These are phyloP conservation scores for Paramormyrops hopkinsi DNA, from an alignment of 2,797 vertebrate species.

Conservation along the genomic window DNA sequence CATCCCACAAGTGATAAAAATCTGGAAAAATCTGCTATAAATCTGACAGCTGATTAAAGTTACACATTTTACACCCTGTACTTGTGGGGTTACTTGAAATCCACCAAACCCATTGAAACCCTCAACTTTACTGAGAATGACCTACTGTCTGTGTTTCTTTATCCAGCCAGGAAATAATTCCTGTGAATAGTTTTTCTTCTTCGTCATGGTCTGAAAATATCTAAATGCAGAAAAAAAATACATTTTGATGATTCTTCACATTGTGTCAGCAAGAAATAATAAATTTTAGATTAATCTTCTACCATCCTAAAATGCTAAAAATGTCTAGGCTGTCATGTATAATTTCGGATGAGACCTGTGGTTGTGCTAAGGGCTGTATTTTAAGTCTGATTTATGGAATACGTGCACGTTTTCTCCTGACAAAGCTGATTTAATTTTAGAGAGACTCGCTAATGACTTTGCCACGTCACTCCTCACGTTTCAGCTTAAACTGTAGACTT, in stretches of 20 bases:
- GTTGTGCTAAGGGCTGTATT: not conserved
- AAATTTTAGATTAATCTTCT: not conserved
- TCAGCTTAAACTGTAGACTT: not conserved
- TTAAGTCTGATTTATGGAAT: not conserved
- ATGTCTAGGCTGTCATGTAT: not conserved
- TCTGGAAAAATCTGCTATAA: not conserved
- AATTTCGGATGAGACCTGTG: not conserved
- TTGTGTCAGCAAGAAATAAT: not conserved
- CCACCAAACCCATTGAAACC: not conserved
- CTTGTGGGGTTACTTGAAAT: not conserved
- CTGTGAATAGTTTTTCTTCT: not conserved
- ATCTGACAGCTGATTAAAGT: not conserved
- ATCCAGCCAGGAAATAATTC: not conserved
- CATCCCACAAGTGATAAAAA: not conserved
- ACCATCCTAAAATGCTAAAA: not conserved
- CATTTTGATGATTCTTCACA: not conserved
- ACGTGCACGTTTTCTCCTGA: not conserved
- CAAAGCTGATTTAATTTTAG: not conserved
- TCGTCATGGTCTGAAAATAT: not conserved
- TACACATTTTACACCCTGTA: not conserved
- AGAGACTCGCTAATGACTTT: not conserved
- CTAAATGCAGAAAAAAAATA: not conserved
- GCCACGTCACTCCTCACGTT: not conserved
- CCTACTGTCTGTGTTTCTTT: not conserved
- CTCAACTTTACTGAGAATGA: not conserved